Conservation (phyloP, 2,888 invertebrate species). For the Schrankia costaestrigalis region DNA sequence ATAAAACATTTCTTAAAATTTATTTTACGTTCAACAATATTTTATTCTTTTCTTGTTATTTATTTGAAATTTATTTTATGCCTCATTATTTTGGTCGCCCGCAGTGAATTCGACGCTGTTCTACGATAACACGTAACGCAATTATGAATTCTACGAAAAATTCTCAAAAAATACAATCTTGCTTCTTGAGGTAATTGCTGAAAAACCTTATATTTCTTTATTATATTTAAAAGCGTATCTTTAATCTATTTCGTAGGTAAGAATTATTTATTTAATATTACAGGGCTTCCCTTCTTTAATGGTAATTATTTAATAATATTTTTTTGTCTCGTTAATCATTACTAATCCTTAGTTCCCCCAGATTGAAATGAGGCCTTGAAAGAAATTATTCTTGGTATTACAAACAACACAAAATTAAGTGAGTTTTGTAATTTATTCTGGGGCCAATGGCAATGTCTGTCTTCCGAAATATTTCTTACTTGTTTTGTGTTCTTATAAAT, state of each 20-base stretch:
- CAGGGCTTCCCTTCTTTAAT: slow-evolving; percentile 21
- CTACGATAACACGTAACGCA: too few species aligned
- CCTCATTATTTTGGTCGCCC: too few species aligned
- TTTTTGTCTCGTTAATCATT: slow-evolving; percentile 40
- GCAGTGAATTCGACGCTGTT: too few species aligned
- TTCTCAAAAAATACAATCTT: background rate
- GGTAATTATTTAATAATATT: slow-evolving; percentile 43
- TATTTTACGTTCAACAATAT: too few species aligned
- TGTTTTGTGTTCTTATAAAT: slow-evolving; percentile 51
- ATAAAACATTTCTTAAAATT: too few species aligned
- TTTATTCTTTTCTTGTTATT: too few species aligned
- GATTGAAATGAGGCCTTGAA: slow-evolving; percentile 52
- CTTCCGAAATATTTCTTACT: slow-evolving; percentile 44
- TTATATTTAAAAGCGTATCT: slow-evolving; percentile 2
- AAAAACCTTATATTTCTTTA: slow-evolving; percentile 5
- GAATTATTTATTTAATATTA: slow-evolving; percentile 27
- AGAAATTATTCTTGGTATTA: slow-evolving; percentile 55
- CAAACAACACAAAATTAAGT: slow-evolving; percentile 56
- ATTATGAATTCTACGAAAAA: background rate
- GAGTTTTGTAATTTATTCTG: slow-evolving; percentile 58
- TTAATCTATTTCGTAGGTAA: slow-evolving; percentile 11
- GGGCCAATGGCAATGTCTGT: slow-evolving; percentile 45
- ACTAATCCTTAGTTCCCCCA: slow-evolving; percentile 38
- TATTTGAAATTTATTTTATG: too few species aligned
- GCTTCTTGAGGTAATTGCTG: slow-evolving; percentile 4